Evolutionary conservation across 23 tunicate genomes (phyloP), one percentile per base, ranked within the genome.

Genomic region (Styela clava): DNA sequence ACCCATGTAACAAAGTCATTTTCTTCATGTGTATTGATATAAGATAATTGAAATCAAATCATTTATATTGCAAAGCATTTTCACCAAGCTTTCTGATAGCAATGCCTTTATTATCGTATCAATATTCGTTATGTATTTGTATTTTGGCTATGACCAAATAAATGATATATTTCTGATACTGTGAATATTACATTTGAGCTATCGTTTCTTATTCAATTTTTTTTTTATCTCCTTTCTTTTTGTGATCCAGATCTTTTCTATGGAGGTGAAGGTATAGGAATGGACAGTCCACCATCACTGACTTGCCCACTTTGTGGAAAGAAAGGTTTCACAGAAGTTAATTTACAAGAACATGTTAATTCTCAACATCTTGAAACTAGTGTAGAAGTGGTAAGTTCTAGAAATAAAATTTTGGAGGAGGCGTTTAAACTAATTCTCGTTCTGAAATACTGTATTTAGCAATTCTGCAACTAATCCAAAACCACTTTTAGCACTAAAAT

Each of bases 341-440:
- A 36, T 12, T 62, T 92, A 37, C 86, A 87, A n/a, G 97, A 92
- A 31, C 97, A 92, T 73, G 92, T 87, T 5, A 84, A 78, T 65
- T 82, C 85, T 68, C 88, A 92, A 62, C 97, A 92, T 79, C 73
- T 67, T 31, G 84, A 87, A 32, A 64, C 30, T 16, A 76, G 67
- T 30, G 52, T 78, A 35, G 84, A 83, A 85, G 97, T 92, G 61
- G 97, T 92, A 67, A 87, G 97, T 74, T 20, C n/a, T n/a, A n/a
- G n/a, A n/a, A 18, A 21, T n/a, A n/a, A n/a, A 62, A 3, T 82
- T 12, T 67, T 67, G 9, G 22, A 19, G 24, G 16, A 20, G 23
- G 26, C 24, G 20, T 61, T 61, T 61, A 61, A 61, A 61, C 21
- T 18, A 18, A 19, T 18, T 61, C 19, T 61, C 21, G 21, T 19